A percentile compares a stretch with the other conserved stretches of the same genome.
Evolutionary conservation across 2,113 vertebrate genomes (phyloP).

Genomic region (Sminthopsis crassicaudata): DNA sequence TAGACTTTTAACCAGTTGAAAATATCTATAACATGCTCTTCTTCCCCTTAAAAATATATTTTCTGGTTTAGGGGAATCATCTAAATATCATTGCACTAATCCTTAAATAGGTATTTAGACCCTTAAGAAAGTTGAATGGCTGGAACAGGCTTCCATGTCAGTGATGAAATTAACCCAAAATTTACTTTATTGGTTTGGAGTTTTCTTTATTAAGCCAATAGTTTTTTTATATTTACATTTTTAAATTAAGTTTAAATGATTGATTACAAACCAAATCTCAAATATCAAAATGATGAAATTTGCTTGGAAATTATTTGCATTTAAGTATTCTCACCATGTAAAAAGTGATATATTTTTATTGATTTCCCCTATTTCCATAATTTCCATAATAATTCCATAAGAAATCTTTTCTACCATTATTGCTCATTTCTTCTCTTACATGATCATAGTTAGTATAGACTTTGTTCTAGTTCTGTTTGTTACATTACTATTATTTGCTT

Average conservation of each 20-base stretch:
- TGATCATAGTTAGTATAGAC: not conserved
- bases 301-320: not conserved
- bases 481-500: not conserved
- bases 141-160: not conserved
- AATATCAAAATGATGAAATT: not conserved
- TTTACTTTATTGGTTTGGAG: not conserved
- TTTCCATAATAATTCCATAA: not conserved
- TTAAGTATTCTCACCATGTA: not conserved
- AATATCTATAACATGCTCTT: not conserved
- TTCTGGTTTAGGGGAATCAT: not conserved
- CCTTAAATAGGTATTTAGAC: not conserved
- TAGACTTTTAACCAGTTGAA: not conserved
- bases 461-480: not conserved
- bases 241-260: not conserved
- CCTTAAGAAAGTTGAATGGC: not conserved
- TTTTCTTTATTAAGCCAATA: not conserved
- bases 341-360: not conserved
- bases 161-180: not conserved
- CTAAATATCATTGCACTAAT: not conserved
- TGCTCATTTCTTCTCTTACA: not conserved
- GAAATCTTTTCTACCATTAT: not conserved
- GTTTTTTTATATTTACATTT: constrained; percentile 11
- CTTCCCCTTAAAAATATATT: not conserved
- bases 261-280: not conserved
- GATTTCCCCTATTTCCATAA: not conserved